A percentile compares a stretch with the other conserved stretches of the same genome.
Conservation (phyloP, 2,888 invertebrate species). For the Drosophila stalkeri region DNA sequence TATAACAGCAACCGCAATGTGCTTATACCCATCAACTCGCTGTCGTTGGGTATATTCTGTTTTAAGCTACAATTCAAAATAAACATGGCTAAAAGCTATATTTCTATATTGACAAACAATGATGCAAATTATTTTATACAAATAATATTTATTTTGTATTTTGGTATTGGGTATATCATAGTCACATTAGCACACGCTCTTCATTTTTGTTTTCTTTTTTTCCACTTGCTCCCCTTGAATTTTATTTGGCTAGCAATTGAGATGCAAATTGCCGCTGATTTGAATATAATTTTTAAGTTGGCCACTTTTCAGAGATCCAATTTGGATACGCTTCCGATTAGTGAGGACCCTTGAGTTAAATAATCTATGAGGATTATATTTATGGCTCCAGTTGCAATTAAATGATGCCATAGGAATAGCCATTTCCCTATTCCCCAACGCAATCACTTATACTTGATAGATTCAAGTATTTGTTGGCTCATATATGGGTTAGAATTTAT, state of each 20-base stretch:
- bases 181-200: neutral
- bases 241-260: constrained; percentile 68
- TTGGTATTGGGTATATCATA: constrained; percentile 2
- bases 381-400: constrained; percentile 29
- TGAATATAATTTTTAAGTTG: constrained; percentile 73
- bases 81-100: neutral
- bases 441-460: constrained; percentile 2
- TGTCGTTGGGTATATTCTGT: neutral
- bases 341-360: constrained; percentile 41
- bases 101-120: neutral
- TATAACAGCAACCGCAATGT: constrained; percentile 10
- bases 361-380: constrained; percentile 31
- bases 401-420: constrained; percentile 44
- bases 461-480: constrained; percentile 16
- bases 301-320: constrained; percentile 56
- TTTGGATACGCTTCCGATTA: constrained; percentile 65
- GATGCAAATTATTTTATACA: neutral
- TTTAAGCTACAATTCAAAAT: too few species aligned
- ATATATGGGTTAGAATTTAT: constrained; percentile 5
- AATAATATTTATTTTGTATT: neutral
- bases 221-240: constrained; percentile 22
- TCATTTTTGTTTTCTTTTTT: neutral
- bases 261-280: constrained; percentile 79
- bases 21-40: constrained; percentile 6
- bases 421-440: constrained; percentile 27